Evolutionary conservation across 1,140 invertebrate genomes (phyloP).

Genomic region (Trichonephila clavipes): DNA sequence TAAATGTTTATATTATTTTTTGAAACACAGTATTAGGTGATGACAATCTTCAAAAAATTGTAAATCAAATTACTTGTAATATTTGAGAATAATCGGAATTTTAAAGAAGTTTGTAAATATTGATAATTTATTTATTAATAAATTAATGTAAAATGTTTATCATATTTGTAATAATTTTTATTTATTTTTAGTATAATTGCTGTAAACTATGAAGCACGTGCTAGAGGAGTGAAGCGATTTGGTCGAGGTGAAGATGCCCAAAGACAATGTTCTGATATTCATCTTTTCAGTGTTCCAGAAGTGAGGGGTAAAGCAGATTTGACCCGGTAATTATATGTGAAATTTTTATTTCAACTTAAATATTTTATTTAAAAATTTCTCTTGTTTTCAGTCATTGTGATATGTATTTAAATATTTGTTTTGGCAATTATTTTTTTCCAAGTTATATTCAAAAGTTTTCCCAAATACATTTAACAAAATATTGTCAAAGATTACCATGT

Average conservation of each 20-base stretch:
- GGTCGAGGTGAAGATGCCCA: conserved; percentile 96
- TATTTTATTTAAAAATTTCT: neutral
- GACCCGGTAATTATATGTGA: conserved; percentile 86
- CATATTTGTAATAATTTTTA: neutral
- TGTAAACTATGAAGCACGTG: conserved; percentile 97
- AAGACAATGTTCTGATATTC: conserved; percentile 91
- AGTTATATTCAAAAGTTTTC: no score
- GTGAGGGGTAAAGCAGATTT: conserved; percentile 95
- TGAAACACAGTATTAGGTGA: no score
- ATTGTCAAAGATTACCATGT: no score
- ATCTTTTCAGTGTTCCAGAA: conserved; percentile 91
- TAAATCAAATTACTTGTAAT: no score
- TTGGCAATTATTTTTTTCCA: no score
- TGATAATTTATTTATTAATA: no score
- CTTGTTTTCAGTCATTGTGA: neutral
- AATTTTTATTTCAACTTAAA: neutral
- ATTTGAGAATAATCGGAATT: no score
- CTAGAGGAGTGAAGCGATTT: conserved; percentile 91
- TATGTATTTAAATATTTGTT: no score
- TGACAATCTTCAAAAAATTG: no score
- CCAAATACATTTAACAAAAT: no score
- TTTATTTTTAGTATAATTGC: conserved; percentile 90
- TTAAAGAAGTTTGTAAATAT: neutral
- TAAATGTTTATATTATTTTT: no score
- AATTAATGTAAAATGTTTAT: neutral